These are phyloP conservation scores for Acrobasis suavella DNA, from an alignment of 2,888 invertebrate species.

Conservation along the genomic window DNA sequence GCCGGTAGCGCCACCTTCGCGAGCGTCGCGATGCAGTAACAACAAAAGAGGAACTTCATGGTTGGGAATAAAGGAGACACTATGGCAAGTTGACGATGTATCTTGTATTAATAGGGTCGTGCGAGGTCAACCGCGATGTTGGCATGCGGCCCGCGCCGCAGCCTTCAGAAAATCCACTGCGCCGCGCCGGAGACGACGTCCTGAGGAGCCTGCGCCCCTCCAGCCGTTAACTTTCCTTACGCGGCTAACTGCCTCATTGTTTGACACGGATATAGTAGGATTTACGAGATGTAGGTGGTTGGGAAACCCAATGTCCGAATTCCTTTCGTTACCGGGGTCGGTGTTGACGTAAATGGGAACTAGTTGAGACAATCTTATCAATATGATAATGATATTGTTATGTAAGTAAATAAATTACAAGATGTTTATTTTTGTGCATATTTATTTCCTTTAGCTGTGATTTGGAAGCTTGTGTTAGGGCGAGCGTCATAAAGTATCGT, in stretches of 20 bases:
- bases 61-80: slow-evolving; percentile 61
- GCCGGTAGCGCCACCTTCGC: slow-evolving; percentile 48
- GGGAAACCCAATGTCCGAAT: slow-evolving; percentile 66
- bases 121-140: slow-evolving; percentile 72
- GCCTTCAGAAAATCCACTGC: slow-evolving; percentile 83
- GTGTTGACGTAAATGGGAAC: slow-evolving; percentile 21
- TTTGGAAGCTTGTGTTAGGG: not conserved
- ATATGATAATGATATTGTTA: slow-evolving; percentile 2
- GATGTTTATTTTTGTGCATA: not conserved
- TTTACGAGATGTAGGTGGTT: slow-evolving; percentile 49
- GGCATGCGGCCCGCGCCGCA: slow-evolving; percentile 81
- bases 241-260: slow-evolving; percentile 66
- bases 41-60: slow-evolving; percentile 69
- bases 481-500: not conserved
- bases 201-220: slow-evolving; percentile 68
- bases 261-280: slow-evolving; percentile 49
- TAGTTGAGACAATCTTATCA: slow-evolving; percentile 1
- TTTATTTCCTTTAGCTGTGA: not conserved
- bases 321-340: slow-evolving; percentile 31
- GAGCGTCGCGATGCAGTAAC: slow-evolving; percentile 51
- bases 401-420: slow-evolving; percentile 11
- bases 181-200: slow-evolving; percentile 63
- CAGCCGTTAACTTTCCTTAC: slow-evolving; percentile 53
- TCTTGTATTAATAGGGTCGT: slow-evolving; percentile 79
- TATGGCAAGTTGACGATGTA: slow-evolving; percentile 62